Evolutionary conservation across 1,140 invertebrate genomes (phyloP).

Genomic region (Drosophila nannoptera): DNA sequence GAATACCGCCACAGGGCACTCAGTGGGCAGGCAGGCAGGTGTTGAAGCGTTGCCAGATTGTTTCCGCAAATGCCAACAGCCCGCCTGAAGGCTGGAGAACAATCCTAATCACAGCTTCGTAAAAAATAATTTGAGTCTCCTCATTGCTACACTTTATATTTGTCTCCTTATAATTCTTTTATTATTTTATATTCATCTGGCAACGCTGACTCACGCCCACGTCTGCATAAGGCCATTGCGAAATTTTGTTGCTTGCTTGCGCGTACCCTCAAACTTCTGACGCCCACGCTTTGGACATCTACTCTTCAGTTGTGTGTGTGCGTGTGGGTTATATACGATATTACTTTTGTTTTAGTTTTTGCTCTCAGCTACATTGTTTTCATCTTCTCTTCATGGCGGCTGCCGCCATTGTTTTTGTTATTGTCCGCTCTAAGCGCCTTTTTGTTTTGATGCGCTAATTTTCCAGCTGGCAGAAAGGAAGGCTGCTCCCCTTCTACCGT

Average conservation of each 20-base stretch:
- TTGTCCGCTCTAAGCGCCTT: slow-evolving; percentile 39
- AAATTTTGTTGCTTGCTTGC: slow-evolving; percentile 32
- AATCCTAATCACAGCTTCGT: too few relatives aligned
- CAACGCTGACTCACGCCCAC: slow-evolving; percentile 38
- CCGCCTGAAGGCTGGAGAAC: too few relatives aligned
- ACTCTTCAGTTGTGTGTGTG: not conserved
- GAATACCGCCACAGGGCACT: slow-evolving; percentile 65
- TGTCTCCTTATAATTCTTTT: too few relatives aligned
- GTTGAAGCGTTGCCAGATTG: slow-evolving; percentile 42
- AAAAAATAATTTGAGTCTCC: too few relatives aligned
- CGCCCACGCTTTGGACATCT: slow-evolving; percentile 29
- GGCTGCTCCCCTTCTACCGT: slow-evolving; percentile 1
- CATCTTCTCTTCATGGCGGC: slow-evolving; percentile 35
- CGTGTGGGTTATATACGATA: slow-evolving; percentile 49
- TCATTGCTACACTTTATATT: too few relatives aligned
- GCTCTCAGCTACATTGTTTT: slow-evolving; percentile 50
- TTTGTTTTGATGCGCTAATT: slow-evolving; percentile 75
- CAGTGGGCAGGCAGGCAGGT: slow-evolving; percentile 43
- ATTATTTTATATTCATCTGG: slow-evolving; percentile 26
- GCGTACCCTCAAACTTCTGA: slow-evolving; percentile 9
- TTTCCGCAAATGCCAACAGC: not conserved
- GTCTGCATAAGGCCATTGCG: slow-evolving; percentile 17
- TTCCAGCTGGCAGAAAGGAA: slow-evolving; percentile 53
- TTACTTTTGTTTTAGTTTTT: slow-evolving; percentile 58
- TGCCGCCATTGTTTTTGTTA: slow-evolving; percentile 26